Base-by-base conservation (phyloP, 1,140 invertebrate species). In the Kradibia gibbosae region DNA sequence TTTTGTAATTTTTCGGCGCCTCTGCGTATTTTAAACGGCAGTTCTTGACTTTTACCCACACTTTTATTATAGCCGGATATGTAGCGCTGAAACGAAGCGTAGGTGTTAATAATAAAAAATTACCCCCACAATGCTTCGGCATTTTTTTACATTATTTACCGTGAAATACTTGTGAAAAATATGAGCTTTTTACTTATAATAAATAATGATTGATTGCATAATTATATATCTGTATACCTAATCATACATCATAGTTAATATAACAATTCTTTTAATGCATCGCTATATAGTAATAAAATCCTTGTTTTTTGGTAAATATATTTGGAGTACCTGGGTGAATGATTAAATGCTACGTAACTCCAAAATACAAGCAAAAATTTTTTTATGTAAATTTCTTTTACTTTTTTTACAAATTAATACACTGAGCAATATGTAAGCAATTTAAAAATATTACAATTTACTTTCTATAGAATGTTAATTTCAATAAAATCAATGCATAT, bases 91-190 rank as follows among this genome's bases (percentile, higher is more conserved):
- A n/a, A 7, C 34, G 34, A 36, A 62, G 3, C 13, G 17, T 62
- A 62, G 60, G 60, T 62, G 60, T 34, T 34, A 62, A 62, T 62
- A 36, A 62, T 60, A 60, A 60, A 13, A 31, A 28, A 28, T 34
- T 62, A 36, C 60, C 34, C 34, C 34, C 20, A 62, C 60, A 11
- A 20, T 31, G 34, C 34, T 31, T 17, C 15, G 28, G 17, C 1
- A 11, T 34, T 62, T 34, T 34, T 62, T 34, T 4, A 20, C 11
- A 15, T 20, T 34, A 34, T 62, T 62, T 25, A 1, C 15, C 28
- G 25, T 15, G 15, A 62, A 34, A 34, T 17, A 4, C 13, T 1
- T 3, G 25, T 17, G 11, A 34, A 62, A 20, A 62, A 60, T 10
- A 13, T 31, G 25, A 62, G 15, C n/a, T 17, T 28, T 0, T 31